A percentile compares a stretch with the other conserved stretches of the same genome.
Conservation (phyloP, 2,113 vertebrate species). For the Vireo altiloquus region DNA sequence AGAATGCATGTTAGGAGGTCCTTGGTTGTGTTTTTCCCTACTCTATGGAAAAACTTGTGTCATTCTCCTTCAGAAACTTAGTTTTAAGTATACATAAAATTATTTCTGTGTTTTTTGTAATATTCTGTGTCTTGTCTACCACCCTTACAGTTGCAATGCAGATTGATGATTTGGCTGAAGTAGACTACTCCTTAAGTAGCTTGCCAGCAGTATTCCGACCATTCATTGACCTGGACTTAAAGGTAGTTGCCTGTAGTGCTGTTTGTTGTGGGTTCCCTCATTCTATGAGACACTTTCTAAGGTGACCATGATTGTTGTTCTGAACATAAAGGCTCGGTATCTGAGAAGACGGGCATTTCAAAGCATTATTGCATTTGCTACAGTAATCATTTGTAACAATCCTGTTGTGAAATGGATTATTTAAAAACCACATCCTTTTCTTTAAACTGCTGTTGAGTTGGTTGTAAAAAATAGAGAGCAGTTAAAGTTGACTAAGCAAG, state of each 20-base stretch:
- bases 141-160: slow-evolving; percentile 56
- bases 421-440: neutral
- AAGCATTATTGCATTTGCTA: neutral
- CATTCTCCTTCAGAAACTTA: neutral
- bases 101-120: neutral
- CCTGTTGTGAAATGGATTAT: neutral
- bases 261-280: neutral
- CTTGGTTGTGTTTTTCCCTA: neutral
- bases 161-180: slow-evolving; percentile 58
- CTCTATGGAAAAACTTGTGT: neutral
- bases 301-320: neutral
- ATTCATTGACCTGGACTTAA: slow-evolving; percentile 69
- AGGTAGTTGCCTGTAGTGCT: slow-evolving; percentile 52
- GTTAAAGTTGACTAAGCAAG: neutral
- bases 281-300: neutral
- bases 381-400: neutral
- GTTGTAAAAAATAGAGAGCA: neutral
- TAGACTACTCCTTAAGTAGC: slow-evolving; percentile 67
- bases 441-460: neutral
- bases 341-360: neutral
- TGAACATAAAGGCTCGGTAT: neutral
- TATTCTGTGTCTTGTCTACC: neutral
- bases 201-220: slow-evolving; percentile 45
- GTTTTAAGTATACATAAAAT: neutral
- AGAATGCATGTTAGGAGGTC: neutral